Conservation (phyloP, 2,113 vertebrate species). For the Rissa tridactyla region DNA sequence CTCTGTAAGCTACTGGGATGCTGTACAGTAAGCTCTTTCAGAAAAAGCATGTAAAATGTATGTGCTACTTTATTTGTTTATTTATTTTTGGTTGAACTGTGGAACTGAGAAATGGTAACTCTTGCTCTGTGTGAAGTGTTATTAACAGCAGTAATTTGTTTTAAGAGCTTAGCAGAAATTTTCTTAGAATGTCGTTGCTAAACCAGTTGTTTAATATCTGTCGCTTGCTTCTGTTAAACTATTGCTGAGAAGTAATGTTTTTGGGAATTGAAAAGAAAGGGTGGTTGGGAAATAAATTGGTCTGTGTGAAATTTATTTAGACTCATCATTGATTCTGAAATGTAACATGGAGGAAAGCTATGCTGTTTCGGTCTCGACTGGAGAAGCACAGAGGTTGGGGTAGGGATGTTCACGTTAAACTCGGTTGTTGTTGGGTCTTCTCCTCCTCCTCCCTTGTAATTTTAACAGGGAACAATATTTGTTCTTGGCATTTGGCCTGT, state of each 20-base stretch:
- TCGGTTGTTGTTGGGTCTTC: background rate
- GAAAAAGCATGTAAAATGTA: background rate
- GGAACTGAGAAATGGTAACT: background rate
- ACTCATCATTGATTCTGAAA: background rate
- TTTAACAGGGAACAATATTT: background rate
- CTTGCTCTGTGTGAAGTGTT: background rate
- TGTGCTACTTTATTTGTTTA: background rate
- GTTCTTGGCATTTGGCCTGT: background rate
- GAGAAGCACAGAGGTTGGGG: background rate
- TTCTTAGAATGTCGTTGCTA: background rate
- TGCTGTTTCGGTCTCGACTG: background rate
- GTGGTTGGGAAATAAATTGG: background rate
- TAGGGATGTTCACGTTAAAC: background rate
- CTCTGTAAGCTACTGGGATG: background rate
- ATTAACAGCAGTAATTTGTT: background rate
- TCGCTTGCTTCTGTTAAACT: background rate
- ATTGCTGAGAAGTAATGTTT: background rate
- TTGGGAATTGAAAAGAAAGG: background rate
- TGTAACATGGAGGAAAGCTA: background rate
- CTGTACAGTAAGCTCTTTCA: conserved; percentile 31
- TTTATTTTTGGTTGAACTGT: background rate
- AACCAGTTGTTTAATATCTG: background rate
- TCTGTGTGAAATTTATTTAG: background rate
- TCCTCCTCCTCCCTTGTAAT: background rate
- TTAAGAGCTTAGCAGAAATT: background rate